Evolutionary conservation across 1,140 invertebrate species (phyloP), one percentile per base, ranked within the genome.

Genomic region (Protaetia brevitarsis): DNA sequence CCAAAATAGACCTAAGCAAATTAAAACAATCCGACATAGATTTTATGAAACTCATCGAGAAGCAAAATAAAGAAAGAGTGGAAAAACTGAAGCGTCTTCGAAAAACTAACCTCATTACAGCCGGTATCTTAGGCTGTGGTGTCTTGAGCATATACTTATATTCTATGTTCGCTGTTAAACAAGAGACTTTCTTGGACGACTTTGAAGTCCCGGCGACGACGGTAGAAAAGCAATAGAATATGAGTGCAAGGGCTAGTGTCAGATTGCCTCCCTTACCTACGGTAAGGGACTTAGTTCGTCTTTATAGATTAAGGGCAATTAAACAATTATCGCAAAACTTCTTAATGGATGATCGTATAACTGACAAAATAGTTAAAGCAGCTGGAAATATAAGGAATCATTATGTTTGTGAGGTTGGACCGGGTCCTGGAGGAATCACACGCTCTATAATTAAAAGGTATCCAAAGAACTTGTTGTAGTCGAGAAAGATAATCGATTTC

Each of bases 321-420:
- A 92, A 92, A 76, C 87, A 95, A 70, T 81, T 99, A 3, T 97
- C 96, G 0, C 98, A 99, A 78, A 99, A 99, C 79, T 99, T 99
- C 82, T 79, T 99, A 0, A 84, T 99, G 80, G 91, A 99, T 79
- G 87, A 91, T 75, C 85, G 88, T 51, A 71, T 98, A 1, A 91
- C 88, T 2, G 87, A 91, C 73, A 96, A 92, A 83, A 91, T 99
- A 70, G 90, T 96, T 0, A 87, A 85, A 66, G 84, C 84, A 21
- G 88, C 93, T 13, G 94, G 94, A 7, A 83, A 84, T 23, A 81
- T 95, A 1, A 76, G 81, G 66, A 79, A 83, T 61, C 76, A 82
- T 63, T 82, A 89, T 66, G 93, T 99, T 0, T 87, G 94, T 68
- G 97, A 99, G 84, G 91, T 99, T 5, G 98, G 98, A 0, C 90